A percentile compares a stretch with the other conserved stretches of the same genome.
phyloP scores from a whole-genome alignment of 2,113 vertebrate species.

The Hemiscyllium ocellatum region DNA sequence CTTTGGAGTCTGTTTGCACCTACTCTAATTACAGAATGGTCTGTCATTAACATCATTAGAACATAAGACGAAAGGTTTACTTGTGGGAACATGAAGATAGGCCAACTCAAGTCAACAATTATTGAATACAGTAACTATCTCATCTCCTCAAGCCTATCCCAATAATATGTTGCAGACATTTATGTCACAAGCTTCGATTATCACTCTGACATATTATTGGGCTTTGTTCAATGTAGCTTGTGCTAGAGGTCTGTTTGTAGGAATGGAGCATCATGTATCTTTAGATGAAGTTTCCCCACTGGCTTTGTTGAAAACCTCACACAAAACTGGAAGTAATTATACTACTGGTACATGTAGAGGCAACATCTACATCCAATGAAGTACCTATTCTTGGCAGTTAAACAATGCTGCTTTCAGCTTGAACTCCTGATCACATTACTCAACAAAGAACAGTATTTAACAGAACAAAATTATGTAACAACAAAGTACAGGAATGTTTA shows the following conservation, averaged over 20 bases:
- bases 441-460: conserved; percentile 44
- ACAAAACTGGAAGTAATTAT: conserved; percentile 51
- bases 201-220: neutral
- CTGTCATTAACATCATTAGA: neutral
- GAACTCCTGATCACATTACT: conserved; percentile 53
- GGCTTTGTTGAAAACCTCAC: conserved; percentile 43
- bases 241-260: conserved; percentile 34
- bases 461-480: conserved; percentile 43
- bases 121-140: conserved; percentile 38
- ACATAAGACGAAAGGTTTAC: neutral
- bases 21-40: neutral
- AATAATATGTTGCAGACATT: conserved; percentile 41
- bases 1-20: neutral
- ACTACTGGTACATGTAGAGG: conserved; percentile 50
- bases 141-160: neutral
- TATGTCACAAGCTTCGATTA: conserved; percentile 23
- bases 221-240: conserved; percentile 39
- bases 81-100: neutral
- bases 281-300: conserved; percentile 41
- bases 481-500: conserved; percentile 41
- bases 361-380: conserved; percentile 45
- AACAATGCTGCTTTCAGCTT: conserved; percentile 43
- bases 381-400: conserved; percentile 49
- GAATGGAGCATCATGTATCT: conserved; percentile 44
- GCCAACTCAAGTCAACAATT: conserved; percentile 38